Conservation (phyloP, 2,113 vertebrate genomes). For the Oreochromis aureus region DNA sequence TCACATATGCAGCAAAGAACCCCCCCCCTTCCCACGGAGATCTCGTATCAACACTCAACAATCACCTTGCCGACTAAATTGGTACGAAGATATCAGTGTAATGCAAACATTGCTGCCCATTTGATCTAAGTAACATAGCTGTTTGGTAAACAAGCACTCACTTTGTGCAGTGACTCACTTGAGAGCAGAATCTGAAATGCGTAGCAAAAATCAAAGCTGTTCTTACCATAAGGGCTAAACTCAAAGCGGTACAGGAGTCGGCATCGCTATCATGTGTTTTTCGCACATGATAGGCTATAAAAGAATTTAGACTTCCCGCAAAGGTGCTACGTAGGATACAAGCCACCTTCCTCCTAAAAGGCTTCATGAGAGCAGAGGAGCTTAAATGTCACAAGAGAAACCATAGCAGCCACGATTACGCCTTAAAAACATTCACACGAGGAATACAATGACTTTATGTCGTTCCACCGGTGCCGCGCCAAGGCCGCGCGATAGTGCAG, state of each 20-base stretch:
- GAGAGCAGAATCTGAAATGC: background rate
- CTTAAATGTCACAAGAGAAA: conserved; percentile 16
- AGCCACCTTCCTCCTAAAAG: background rate
- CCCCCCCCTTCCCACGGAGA: background rate
- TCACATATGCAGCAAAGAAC: background rate
- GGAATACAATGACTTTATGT: background rate
- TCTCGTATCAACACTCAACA: background rate
- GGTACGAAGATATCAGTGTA: background rate
- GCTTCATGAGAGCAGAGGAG: background rate
- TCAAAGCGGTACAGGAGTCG: background rate
- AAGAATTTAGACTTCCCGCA: background rate
- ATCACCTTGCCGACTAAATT: background rate
- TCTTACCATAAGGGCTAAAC: background rate
- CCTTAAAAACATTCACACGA: background rate
- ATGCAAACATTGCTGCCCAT: conserved; percentile 1
- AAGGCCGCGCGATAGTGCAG: conserved; percentile 21
- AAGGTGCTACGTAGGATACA: background rate
- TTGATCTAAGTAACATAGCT: conserved; percentile 6
- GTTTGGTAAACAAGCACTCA: conserved; percentile 22
- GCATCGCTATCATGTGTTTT: background rate
- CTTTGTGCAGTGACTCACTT: conserved; percentile 14
- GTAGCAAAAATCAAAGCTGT: background rate
- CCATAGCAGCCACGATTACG: conserved; percentile 5
- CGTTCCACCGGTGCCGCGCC: background rate
- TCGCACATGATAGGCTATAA: background rate